Conservation (phyloP, 2,888 invertebrate species). For the Agrotis puta region DNA sequence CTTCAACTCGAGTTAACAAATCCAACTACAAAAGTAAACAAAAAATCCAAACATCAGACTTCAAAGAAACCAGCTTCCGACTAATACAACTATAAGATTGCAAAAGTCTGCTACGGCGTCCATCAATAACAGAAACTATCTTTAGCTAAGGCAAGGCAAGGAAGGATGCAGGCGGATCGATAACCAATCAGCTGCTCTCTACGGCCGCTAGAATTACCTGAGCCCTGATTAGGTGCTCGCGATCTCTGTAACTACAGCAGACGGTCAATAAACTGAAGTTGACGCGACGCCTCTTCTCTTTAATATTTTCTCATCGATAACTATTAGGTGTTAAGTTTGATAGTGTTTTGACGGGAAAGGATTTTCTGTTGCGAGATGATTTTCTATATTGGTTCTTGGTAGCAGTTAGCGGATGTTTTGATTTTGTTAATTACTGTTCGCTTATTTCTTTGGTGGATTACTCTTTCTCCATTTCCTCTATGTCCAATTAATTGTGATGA, state of each 20-base stretch:
- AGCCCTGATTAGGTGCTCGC: slow-evolving; percentile 82
- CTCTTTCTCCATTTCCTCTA: too few relatives aligned
- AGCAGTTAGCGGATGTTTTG: too few relatives aligned
- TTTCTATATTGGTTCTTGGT: slow-evolving; percentile 4
- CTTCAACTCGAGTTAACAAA: neutral
- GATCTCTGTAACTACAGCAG: slow-evolving; percentile 74
- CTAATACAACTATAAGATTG: slow-evolving; percentile 26
- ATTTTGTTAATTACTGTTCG: neutral
- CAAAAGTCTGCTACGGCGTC: slow-evolving; percentile 41
- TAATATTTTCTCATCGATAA: slow-evolving; percentile 55
- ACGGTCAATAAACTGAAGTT: slow-evolving; percentile 72
- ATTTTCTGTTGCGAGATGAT: slow-evolving; percentile 24
- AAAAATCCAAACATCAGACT: slow-evolving; percentile 17
- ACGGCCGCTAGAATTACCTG: slow-evolving; percentile 80
- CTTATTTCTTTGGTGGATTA: neutral
- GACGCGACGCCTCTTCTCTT: slow-evolving; percentile 48
- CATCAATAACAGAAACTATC: slow-evolving; percentile 76
- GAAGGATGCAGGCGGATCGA: slow-evolving; percentile 81
- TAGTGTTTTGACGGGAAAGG: slow-evolving; percentile 15
- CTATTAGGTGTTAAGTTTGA: slow-evolving; percentile 55
- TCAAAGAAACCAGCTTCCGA: slow-evolving; percentile 12
- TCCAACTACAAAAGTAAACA: neutral
- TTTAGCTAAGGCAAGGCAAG: slow-evolving; percentile 69
- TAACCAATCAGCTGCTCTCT: slow-evolving; percentile 83
- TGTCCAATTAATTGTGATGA: too few relatives aligned